Percentiles rank a stretch among this genome's conserved stretches.
These are phyloP conservation scores for Adineta ricciae DNA, from an alignment of 2,888 invertebrate species.

Conservation along the genomic window DNA sequence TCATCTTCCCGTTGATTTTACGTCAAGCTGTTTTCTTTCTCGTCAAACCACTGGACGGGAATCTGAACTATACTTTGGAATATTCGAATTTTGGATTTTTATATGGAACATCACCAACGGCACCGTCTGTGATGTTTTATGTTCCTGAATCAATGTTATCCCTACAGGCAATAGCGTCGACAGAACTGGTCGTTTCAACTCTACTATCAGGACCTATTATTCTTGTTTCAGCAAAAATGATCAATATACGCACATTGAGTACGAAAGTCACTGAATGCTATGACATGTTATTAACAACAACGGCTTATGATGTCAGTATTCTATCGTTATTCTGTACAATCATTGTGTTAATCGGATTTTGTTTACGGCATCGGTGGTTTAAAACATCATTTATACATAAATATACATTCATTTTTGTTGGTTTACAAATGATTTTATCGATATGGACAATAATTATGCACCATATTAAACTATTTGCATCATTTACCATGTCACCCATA, in stretches of 20 bases:
- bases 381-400: background rate
- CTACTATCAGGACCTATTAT: slow-evolving; percentile 26
- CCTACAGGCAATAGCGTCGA: slow-evolving; percentile 63
- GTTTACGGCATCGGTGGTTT: background rate
- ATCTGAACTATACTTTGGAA: slow-evolving; percentile 66
- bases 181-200: slow-evolving; percentile 26
- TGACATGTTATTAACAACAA: background rate
- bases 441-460: background rate
- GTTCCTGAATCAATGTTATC: slow-evolving; percentile 75
- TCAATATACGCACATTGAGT: background rate
- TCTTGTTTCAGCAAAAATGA: slow-evolving; percentile 35
- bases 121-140: slow-evolving; percentile 89
- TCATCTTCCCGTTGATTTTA: slow-evolving; percentile 72
- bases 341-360: slow-evolving; percentile 4
- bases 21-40: slow-evolving; percentile 69
- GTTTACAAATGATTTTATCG: background rate
- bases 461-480: background rate
- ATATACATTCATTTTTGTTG: background rate
- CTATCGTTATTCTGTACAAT: background rate
- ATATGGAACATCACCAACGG: slow-evolving; percentile 87
- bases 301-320: background rate
- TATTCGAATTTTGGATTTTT: slow-evolving; percentile 83
- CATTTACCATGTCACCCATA: background rate
- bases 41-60: slow-evolving; percentile 51
- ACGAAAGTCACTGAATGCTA: background rate